Conservation (phyloP, 2,113 vertebrate genomes). For the Herpetotheres cachinnans region DNA sequence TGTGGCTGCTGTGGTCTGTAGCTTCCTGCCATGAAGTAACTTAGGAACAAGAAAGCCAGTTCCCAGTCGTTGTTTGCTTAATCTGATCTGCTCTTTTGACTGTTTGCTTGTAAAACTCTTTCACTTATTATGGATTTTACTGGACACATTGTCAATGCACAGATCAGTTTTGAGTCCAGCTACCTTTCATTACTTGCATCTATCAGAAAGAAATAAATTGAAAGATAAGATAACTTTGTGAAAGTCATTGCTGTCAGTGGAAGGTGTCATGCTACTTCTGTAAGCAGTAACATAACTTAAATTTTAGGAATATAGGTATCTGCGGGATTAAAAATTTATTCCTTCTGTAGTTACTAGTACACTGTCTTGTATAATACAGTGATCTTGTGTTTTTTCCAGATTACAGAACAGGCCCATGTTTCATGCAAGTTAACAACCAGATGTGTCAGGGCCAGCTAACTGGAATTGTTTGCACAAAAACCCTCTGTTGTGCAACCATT, state of each 20-base stretch:
- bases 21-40: neutral
- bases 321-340: neutral
- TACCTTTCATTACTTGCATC: neutral
- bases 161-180: neutral
- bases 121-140: neutral
- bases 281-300: neutral
- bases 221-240: neutral
- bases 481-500: conserved; percentile 80
- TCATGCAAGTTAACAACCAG: conserved; percentile 74
- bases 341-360: neutral
- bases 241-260: neutral
- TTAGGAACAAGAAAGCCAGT: neutral
- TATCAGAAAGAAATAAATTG: neutral
- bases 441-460: conserved; percentile 80
- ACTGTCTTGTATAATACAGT: neutral
- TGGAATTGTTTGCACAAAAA: conserved; percentile 79
- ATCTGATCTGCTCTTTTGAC: neutral
- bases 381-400: conserved; percentile 57
- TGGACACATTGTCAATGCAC: neutral
- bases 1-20: neutral
- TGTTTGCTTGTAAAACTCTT: neutral
- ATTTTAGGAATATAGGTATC: neutral
- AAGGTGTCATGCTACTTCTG: neutral
- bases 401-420: conserved; percentile 81
- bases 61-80: neutral